Evolutionary conservation across 2,113 vertebrate species (phyloP).

Genomic region (human): DNA sequence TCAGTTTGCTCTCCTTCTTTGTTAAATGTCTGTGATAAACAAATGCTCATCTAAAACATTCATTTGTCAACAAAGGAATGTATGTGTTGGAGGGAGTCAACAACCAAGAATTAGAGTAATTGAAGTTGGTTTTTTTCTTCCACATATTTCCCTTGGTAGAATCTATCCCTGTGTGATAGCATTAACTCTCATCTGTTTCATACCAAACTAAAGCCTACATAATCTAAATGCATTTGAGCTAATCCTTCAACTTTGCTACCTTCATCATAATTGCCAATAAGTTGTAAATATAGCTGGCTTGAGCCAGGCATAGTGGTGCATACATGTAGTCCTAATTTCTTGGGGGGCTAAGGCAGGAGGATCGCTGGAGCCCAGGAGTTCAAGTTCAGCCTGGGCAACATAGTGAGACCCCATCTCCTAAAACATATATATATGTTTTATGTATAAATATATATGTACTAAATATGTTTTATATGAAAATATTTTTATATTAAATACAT

Average conservation of each 20-base stretch:
- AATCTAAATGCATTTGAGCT: background rate
- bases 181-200: background rate
- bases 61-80: background rate
- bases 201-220: background rate
- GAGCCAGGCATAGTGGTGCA: background rate
- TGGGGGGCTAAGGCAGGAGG: background rate
- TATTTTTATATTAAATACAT: background rate
- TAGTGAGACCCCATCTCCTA: background rate
- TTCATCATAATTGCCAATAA: background rate
- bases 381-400: background rate
- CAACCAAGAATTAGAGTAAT: background rate
- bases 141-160: background rate
- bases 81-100: background rate
- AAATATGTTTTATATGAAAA: background rate
- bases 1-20: background rate
- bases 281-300: background rate
- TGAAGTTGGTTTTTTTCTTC: background rate
- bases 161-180: background rate
- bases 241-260: background rate
- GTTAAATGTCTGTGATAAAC: slow-evolving; percentile 9
- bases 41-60: slow-evolving; percentile 3
- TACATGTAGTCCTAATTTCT: background rate
- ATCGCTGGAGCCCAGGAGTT: background rate
- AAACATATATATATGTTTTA: background rate
- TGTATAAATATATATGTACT: background rate